These are phyloP conservation scores for Chitala chitala DNA, from an alignment of 2,113 vertebrate species.

Conservation along the genomic window DNA sequence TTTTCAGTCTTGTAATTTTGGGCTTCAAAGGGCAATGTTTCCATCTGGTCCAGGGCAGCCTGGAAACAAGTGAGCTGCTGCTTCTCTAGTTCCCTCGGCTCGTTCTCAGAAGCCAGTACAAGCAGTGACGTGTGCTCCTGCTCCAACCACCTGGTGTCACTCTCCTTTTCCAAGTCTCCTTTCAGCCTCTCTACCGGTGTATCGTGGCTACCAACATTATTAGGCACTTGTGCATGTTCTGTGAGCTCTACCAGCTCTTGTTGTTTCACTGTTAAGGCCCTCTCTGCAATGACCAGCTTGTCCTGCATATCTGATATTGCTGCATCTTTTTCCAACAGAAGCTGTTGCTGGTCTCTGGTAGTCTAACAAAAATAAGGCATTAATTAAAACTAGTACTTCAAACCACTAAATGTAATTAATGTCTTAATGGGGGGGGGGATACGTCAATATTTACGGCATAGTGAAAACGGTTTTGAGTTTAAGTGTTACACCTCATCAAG, in stretches of 20 bases:
- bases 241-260: conserved; percentile 29
- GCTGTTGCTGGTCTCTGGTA: conserved; percentile 47
- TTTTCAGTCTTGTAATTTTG: conserved; percentile 63
- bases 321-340: conserved; percentile 40
- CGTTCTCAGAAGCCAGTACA: conserved; percentile 45
- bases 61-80: conserved; percentile 53
- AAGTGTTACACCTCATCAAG: no score
- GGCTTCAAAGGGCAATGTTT: conserved; percentile 54
- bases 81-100: conserved; percentile 49
- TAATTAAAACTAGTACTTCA: no score
- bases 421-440: no score
- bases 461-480: no score
- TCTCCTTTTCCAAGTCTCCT: conserved; percentile 52
- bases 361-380: conserved; percentile 53
- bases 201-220: conserved; percentile 2
- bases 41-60: conserved; percentile 48
- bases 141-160: conserved; percentile 42
- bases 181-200: conserved; percentile 49
- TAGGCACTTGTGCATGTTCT: not conserved
- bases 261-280: conserved; percentile 36
- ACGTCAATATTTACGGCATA: no score
- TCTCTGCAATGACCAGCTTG: conserved; percentile 33
- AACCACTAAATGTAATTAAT: no score
- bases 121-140: conserved; percentile 45
- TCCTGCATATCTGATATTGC: conserved; percentile 41